Base-by-base conservation (phyloP, 92 coral and sea anemone genomes). In the Actinostola sp. region DNA sequence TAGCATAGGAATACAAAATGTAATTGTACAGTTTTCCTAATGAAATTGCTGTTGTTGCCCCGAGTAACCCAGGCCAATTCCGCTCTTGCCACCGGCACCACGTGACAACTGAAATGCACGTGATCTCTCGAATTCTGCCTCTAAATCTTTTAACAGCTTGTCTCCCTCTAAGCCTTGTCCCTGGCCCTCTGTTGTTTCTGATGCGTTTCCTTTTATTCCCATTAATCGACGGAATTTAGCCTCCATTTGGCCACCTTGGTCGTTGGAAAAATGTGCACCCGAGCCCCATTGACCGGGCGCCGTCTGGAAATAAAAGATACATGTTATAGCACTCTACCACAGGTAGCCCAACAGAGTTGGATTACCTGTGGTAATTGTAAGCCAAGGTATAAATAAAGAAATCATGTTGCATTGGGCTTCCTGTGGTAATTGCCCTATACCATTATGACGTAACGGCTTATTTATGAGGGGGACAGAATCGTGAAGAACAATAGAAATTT, bases 81-180 rank as follows among this genome's bases (percentile, higher is more conserved):
- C 99, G 63, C 99, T 95, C 69, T 95, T 95, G 17, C 99, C 99
- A 9, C 99, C 99, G 17, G 99, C 99, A 28, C 99, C 99, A 70
- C 99, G 70, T 15, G 99, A 95, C 29, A 95, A 76, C 80, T 95
- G 99, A 55, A 91, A 95, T 14, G 92, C 97, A 15, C 99, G 92
- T 24, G 99, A 95, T 2, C 99, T 89, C 72, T 95, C 99, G 67
- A 95, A 95, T 73, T 95, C 99, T 39, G 76, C 77, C 52, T 95
- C 99, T 41, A 95, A 87, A 52, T 95, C 82, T 25, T 79, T 88
- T 84, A 95, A 75, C 25, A 95, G 85, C 49, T 85, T 70, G 55
- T 64, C 26, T 68, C 76, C 64, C 68, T 76, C 67, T 64, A 81
- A 17, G 79, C 77, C 66, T 82, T 80, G 32, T 76, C 61, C 54